Percentiles rank a stretch among this genome's conserved stretches.
Evolutionary conservation across 2,888 invertebrate species (phyloP).

Genomic region (Troilus luridus): DNA sequence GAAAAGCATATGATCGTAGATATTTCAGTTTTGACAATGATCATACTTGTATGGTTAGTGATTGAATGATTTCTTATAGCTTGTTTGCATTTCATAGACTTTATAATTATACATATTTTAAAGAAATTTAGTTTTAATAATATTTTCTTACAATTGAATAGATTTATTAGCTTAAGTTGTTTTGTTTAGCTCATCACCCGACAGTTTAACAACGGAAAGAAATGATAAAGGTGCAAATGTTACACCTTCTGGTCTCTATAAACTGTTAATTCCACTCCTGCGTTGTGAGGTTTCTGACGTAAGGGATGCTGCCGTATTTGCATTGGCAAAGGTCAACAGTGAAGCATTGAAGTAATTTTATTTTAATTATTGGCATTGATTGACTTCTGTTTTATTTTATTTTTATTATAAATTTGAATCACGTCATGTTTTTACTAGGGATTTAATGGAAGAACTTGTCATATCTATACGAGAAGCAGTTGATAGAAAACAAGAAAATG

Average conservation of each 20-base stretch:
- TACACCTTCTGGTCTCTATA: constrained; percentile 90
- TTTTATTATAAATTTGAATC: background rate
- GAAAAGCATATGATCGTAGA: constrained; percentile 18
- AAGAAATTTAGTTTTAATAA: background rate
- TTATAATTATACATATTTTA: background rate
- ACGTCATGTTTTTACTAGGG: constrained; percentile 74
- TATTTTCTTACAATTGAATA: background rate
- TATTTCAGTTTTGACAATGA: background rate
- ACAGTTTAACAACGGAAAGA: constrained; percentile 88
- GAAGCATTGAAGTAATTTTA: constrained; percentile 89
- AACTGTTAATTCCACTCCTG: constrained; percentile 91
- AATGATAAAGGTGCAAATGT: constrained; percentile 82
- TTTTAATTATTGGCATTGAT: background rate
- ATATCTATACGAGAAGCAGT: constrained; percentile 94
- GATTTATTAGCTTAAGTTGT: background rate
- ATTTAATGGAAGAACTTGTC: constrained; percentile 95
- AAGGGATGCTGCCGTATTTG: constrained; percentile 92
- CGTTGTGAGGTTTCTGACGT: constrained; percentile 95
- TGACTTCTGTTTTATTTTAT: background rate
- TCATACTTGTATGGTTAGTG: constrained; percentile 13
- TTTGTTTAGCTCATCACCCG: constrained; percentile 80
- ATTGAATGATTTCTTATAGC: constrained; percentile 29
- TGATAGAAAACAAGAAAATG: constrained; percentile 97
- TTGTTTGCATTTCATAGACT: constrained; percentile 37
- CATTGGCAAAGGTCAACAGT: constrained; percentile 95